A percentile compares a stretch with the other conserved stretches of the same genome.
These are phyloP conservation scores for Diprion similis DNA, from an alignment of 1,140 invertebrate genomes.

Conservation along the genomic window DNA sequence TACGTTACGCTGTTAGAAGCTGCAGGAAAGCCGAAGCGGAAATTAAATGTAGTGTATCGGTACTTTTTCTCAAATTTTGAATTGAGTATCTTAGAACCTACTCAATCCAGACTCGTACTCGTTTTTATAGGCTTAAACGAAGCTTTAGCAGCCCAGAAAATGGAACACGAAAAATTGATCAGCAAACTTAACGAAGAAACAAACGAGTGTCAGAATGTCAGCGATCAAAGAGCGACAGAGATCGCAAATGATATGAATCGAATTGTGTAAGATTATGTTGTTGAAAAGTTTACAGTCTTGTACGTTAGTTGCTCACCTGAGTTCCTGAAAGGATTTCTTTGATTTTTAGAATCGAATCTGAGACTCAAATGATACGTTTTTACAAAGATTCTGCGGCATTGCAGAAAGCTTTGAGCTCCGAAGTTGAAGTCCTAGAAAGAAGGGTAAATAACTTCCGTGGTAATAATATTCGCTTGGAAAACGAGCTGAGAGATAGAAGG, in stretches of 20 bases:
- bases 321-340: too few species aligned
- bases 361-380: background rate
- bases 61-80: too few species aligned
- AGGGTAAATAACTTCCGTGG: background rate
- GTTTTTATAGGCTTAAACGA: background rate
- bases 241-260: background rate
- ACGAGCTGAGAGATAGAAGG: background rate
- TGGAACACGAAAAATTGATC: background rate
- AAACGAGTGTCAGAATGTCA: background rate
- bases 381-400: background rate
- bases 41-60: background rate
- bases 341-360: conserved; percentile 10
- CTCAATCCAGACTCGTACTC: too few species aligned
- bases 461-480: background rate
- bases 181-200: background rate
- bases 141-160: background rate
- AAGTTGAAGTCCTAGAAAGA: background rate
- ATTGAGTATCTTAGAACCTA: background rate
- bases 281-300: background rate
- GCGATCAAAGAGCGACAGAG: background rate
- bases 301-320: background rate
- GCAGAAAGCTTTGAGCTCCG: background rate
- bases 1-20: background rate
- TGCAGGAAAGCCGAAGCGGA: conserved; percentile 10
- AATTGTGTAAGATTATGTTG: background rate